A percentile compares a stretch with the other conserved stretches of the same genome.
Evolutionary conservation across 2,888 invertebrate genomes (phyloP).

Genomic region (Prosopocoilus inquinatus): DNA sequence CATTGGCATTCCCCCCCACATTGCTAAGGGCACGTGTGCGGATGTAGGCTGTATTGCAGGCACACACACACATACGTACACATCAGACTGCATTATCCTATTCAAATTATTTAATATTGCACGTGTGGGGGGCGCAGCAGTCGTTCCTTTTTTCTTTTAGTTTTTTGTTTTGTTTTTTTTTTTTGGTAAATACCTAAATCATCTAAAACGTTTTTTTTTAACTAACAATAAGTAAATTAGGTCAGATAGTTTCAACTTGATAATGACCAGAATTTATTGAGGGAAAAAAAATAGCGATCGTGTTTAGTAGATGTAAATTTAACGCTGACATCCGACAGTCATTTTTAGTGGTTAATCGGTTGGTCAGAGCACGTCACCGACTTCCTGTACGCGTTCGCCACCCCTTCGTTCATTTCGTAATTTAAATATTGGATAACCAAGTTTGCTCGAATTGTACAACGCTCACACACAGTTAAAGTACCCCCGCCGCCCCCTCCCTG

Average conservation of each 20-base stretch:
- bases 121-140: slow-evolving; percentile 11
- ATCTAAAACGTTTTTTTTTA: no score
- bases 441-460: slow-evolving; percentile 25
- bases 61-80: slow-evolving; percentile 1
- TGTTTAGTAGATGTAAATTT: slow-evolving; percentile 19
- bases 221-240: no score
- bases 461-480: slow-evolving; percentile 18
- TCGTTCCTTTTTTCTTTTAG: slow-evolving; percentile 4
- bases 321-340: slow-evolving; percentile 27
- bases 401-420: slow-evolving; percentile 32
- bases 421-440: slow-evolving; percentile 35
- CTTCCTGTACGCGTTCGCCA: slow-evolving; percentile 27
- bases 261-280: not conserved
- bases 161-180: no score
- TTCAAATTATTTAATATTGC: slow-evolving; percentile 12
- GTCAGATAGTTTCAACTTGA: not conserved
- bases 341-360: slow-evolving; percentile 31
- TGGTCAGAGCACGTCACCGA: slow-evolving; percentile 28
- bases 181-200: not conserved
- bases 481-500: slow-evolving; percentile 22
- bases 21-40: slow-evolving; percentile 8
- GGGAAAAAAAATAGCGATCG: not conserved
- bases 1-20: not conserved
- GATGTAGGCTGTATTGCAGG: slow-evolving; percentile 7
- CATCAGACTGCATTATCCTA: slow-evolving; percentile 12